Percentiles rank a stretch among this genome's conserved stretches.
These are phyloP conservation scores for Gonatopus flavifemur DNA, from an alignment of 1,140 invertebrate species.

Conservation along the genomic window DNA sequence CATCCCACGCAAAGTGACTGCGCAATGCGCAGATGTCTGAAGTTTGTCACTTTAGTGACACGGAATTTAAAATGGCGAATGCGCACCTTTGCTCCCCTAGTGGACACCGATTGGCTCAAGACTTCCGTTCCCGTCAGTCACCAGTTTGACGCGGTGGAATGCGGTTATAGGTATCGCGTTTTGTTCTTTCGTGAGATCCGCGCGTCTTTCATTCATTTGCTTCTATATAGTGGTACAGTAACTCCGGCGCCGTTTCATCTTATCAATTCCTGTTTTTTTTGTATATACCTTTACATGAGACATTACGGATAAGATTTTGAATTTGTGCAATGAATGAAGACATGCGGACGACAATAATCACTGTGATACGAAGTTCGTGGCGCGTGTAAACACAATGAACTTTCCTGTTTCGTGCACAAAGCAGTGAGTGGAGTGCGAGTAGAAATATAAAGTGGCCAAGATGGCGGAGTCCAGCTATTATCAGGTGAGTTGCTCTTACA, in stretches of 20 bases:
- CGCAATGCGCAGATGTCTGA: too few species aligned
- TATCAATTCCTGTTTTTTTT: too few species aligned
- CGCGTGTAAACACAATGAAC: constrained; percentile 37
- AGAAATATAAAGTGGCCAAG: constrained; percentile 48
- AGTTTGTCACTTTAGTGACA: too few species aligned
- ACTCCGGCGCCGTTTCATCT: constrained; percentile 3
- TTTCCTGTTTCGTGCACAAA: constrained; percentile 40
- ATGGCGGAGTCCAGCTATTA: constrained; percentile 65
- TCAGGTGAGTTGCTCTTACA: constrained; percentile 61
- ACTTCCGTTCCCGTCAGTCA: constrained; percentile 36
- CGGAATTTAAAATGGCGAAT: too few species aligned
- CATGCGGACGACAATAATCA: constrained; percentile 3
- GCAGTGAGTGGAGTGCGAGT: constrained; percentile 37
- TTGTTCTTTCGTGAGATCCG: constrained; percentile 22
- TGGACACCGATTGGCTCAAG: constrained; percentile 26
- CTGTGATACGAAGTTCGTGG: constrained; percentile 18
- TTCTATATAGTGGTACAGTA: constrained; percentile 19
- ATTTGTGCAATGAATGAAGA: constrained; percentile 22
- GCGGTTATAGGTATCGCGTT: constrained; percentile 30
- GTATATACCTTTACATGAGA: too few species aligned
- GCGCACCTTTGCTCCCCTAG: too few species aligned
- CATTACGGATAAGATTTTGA: too few species aligned
- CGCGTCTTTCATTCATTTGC: constrained; percentile 33
- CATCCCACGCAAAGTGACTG: too few species aligned
- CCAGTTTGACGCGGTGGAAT: constrained; percentile 38